Conservation (phyloP, 2,797 vertebrate species). For the Odontamblyopus lacepedii region DNA sequence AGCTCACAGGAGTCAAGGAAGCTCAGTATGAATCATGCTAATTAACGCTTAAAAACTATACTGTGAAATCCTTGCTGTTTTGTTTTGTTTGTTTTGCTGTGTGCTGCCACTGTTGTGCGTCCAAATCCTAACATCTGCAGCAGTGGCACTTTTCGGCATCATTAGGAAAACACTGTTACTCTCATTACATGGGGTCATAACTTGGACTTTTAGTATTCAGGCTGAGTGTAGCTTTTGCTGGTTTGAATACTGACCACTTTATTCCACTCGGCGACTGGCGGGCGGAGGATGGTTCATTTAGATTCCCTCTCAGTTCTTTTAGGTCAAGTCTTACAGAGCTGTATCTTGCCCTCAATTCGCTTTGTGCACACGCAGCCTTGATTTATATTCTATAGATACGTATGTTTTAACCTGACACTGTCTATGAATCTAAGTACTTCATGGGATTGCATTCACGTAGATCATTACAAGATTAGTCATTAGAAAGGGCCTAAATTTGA, state of each 20-base stretch:
- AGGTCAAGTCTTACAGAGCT: slow-evolving; percentile 16
- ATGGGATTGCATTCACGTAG: neutral
- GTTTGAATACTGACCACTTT: slow-evolving; percentile 20
- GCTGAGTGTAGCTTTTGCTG: slow-evolving; percentile 5
- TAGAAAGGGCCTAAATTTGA: neutral
- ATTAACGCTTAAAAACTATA: neutral
- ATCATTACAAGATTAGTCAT: neutral
- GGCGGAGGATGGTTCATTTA: slow-evolving; percentile 5
- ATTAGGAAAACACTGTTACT: slow-evolving; percentile 3
- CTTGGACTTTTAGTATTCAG: slow-evolving; percentile 7
- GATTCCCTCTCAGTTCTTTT: slow-evolving; percentile 34
- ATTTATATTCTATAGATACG: slow-evolving; percentile 48
- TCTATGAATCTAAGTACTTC: neutral
- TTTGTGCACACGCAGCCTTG: slow-evolving; percentile 29
- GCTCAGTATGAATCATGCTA: too few species aligned
- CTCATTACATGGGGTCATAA: slow-evolving; percentile 14
- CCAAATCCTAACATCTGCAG: neutral
- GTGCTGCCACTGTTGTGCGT: neutral
- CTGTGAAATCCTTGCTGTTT: neutral
- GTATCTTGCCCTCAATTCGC: slow-evolving; percentile 28
- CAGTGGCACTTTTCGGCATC: neutral
- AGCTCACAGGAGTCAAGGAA: too few species aligned
- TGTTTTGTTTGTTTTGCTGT: neutral
- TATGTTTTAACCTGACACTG: slow-evolving; percentile 22
- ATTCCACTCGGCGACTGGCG: neutral